Evolutionary conservation across 1,140 invertebrate genomes (phyloP).

Genomic region (Drosophila orena): DNA sequence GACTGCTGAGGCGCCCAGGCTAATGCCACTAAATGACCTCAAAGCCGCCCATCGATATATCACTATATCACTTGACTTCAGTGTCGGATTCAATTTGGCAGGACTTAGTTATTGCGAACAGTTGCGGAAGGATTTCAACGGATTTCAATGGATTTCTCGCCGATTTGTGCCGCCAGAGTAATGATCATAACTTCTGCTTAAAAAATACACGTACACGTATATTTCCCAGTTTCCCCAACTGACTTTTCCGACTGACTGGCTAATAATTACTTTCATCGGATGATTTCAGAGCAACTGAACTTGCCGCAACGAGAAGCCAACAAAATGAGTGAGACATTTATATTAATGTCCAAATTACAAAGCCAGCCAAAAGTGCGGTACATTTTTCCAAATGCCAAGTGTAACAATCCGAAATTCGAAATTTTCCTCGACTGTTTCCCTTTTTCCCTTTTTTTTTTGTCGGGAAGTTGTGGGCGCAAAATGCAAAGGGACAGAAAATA

Average conservation of each 20-base stretch:
- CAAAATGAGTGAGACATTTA: slow-evolving; percentile 44
- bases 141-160: slow-evolving; percentile 10
- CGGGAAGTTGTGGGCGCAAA: slow-evolving; percentile 50
- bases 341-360: slow-evolving; percentile 73
- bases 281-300: not conserved
- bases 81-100: slow-evolving; percentile 68
- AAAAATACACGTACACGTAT: too few relatives aligned
- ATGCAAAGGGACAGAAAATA: slow-evolving; percentile 61
- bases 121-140: slow-evolving; percentile 9
- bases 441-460: slow-evolving; percentile 17
- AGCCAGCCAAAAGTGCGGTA: slow-evolving; percentile 35
- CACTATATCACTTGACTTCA: slow-evolving; percentile 78
- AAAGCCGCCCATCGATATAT: slow-evolving; percentile 73
- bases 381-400: slow-evolving; percentile 5
- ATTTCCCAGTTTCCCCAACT: too few relatives aligned
- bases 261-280: slow-evolving; percentile 21
- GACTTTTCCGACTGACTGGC: not conserved
- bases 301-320: slow-evolving; percentile 8
- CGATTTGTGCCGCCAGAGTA: slow-evolving; percentile 2
- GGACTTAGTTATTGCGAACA: slow-evolving; percentile 31
- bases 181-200: slow-evolving; percentile 1
- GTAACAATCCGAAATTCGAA: slow-evolving; percentile 27
- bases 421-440: slow-evolving; percentile 22
- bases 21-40: slow-evolving; percentile 72
- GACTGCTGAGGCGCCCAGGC: slow-evolving; percentile 50